Base-by-base conservation (phyloP, 2,888 invertebrate genomes). In the Pristionchus japonicus region DNA sequence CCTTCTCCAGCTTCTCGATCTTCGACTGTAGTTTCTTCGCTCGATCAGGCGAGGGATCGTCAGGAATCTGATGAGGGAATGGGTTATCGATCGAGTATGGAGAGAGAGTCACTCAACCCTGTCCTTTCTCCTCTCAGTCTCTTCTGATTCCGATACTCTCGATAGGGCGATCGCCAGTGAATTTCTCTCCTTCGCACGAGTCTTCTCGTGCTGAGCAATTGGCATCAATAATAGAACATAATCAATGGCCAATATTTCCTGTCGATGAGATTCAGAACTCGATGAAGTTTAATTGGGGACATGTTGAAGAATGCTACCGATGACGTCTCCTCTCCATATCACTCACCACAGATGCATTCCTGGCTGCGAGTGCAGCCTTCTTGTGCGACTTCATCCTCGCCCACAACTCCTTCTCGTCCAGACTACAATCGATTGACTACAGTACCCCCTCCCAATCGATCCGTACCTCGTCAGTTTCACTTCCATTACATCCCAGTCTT, bases 351-450 rank as follows among this genome's bases (percentile, higher is more conserved):
- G 82, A 83, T 13, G 52, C 34, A 23, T 40, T 23, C 20, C 82
- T 49, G 20, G 82, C 49, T 17, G 82, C 20, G 23, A 83, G 52
- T 13, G 82, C 49, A 34, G 52, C 1, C 52, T 57, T 83, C 82
- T 83, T 83, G 37, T 83, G 82, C 3, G 82, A 83, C 23, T 57
- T 83, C 82, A 83, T 83, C 34, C 82, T 49, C 20, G 82, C 82
- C 82, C 82, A 83, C n/a, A 83, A 52, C 52, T 83, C 82, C 31
- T 34, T 83, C 82, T 83, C 82, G 31, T 83, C 43, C 49, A 83
- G 52, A 37, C 82, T 83, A 37, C 37, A 83, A 83, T 40, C 31
- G 23, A 37, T 70, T n/a, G n/a, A n/a, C n/a, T n/a, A 70, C 70
- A 9, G 70, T 27, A 70, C 17, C 17, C 57, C 17, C 57, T 57